These are phyloP conservation scores for Erythrolamprus reginae DNA, from an alignment of 2,113 vertebrate species.

Conservation along the genomic window DNA sequence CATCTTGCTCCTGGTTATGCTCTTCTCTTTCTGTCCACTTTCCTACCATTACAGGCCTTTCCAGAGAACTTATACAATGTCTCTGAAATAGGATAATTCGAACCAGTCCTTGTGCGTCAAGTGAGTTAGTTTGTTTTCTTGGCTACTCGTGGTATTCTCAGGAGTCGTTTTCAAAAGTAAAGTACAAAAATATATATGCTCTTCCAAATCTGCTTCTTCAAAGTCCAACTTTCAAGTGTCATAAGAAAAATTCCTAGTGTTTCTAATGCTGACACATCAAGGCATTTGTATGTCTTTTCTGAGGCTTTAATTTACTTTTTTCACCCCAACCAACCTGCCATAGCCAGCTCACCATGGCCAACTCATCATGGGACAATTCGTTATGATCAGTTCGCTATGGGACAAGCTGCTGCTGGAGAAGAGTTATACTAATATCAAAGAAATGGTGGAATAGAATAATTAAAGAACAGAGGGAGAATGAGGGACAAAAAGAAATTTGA, in stretches of 20 bases:
- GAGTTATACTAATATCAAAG: no score
- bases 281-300: background rate
- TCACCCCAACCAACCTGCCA: no score
- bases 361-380: no score
- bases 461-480: no score
- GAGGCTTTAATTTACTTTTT: background rate
- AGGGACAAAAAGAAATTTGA: no score
- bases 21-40: background rate
- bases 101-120: background rate
- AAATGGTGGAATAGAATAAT: no score
- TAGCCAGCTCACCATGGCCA: no score
- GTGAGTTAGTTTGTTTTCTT: background rate
- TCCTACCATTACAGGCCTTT: background rate
- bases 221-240: background rate
- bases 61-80: background rate
- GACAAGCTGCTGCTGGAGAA: no score
- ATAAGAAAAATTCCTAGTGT: background rate
- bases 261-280: background rate
- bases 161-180: background rate
- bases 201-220: background rate
- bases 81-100: background rate
- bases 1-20: background rate
- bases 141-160: background rate
- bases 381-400: no score
- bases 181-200: background rate